Base-by-base conservation (phyloP, 2,888 invertebrate genomes). In the Horisme vitalbata region DNA sequence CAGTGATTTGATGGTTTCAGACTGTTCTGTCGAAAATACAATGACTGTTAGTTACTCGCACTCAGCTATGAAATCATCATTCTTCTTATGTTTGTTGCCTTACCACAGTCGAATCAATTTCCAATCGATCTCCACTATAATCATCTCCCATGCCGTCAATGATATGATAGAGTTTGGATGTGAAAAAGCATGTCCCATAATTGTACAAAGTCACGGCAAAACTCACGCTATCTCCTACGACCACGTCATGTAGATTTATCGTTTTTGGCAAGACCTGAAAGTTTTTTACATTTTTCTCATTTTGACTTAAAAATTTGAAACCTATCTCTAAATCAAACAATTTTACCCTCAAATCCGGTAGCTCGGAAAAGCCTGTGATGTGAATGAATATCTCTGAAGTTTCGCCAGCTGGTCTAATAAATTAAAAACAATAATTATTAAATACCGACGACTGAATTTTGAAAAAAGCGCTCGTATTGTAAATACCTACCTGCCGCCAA, bases 361-460 rank as follows among this genome's bases (percentile, higher is more conserved):
- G 52, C 63, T 88, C 87, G 0, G 89, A 90, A 68, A 79, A 87
- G 41, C 89, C 90, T 15, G 63, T 68, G 35, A 89, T 77, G 15
- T 79, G 66, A 11, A 89, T 75, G 38, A 74, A 79, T 34, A 86
- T 60, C 53, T 90, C 89, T 1, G 71, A 65, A 10, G 87, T 83
- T 52, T 83, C 83, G 11, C 86, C 89, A 10, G 82, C 79, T 11
- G 89, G 83, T 44, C 89, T 90, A 68, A n/a, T n/a, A n/a, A n/a
- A n/a, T n/a, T n/a, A n/a, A n/a, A n/a, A n/a, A n/a, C n/a, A n/a
- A n/a, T n/a, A n/a, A n/a, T n/a, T n/a, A n/a, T n/a, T n/a, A n/a
- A n/a, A n/a, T n/a, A n/a, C n/a, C n/a, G n/a, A n/a, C n/a, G n/a
- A n/a, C n/a, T n/a, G n/a, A n/a, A n/a, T n/a, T n/a, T n/a, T n/a